Evolutionary conservation across 2,113 vertebrate genomes (phyloP).

Genomic region (Tauraco erythrolophus): DNA sequence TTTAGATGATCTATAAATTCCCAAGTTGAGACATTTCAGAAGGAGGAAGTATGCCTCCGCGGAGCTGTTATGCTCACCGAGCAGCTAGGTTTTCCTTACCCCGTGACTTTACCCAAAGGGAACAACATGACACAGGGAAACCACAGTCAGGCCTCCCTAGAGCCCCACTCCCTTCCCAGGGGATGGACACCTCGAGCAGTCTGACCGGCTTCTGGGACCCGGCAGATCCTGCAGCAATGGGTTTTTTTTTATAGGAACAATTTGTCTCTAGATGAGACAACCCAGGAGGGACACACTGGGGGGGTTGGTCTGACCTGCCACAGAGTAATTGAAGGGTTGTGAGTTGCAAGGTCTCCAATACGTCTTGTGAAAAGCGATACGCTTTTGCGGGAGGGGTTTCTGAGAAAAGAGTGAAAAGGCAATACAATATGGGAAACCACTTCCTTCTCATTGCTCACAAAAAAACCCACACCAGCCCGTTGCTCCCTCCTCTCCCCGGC

Average conservation of each 20-base stretch:
- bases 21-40: background rate
- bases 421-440: background rate
- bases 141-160: background rate
- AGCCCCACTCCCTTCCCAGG: background rate
- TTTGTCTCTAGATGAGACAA: background rate
- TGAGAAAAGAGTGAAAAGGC: background rate
- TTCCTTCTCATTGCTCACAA: background rate
- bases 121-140: background rate
- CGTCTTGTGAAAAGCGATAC: rapidly evolving
- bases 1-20: conserved; percentile 29
- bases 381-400: background rate
- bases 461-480: rapidly evolving
- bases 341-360: background rate
- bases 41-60: background rate
- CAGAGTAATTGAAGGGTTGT: rapidly evolving
- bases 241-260: background rate
- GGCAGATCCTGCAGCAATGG: background rate
- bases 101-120: background rate
- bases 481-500: rapidly evolving
- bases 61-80: background rate
- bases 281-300: background rate
- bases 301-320: background rate
- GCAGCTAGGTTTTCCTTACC: background rate
- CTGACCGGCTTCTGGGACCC: rapidly evolving
- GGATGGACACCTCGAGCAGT: background rate